Base-by-base conservation (phyloP, 2,888 invertebrate species). In the Ochropacha duplaris region DNA sequence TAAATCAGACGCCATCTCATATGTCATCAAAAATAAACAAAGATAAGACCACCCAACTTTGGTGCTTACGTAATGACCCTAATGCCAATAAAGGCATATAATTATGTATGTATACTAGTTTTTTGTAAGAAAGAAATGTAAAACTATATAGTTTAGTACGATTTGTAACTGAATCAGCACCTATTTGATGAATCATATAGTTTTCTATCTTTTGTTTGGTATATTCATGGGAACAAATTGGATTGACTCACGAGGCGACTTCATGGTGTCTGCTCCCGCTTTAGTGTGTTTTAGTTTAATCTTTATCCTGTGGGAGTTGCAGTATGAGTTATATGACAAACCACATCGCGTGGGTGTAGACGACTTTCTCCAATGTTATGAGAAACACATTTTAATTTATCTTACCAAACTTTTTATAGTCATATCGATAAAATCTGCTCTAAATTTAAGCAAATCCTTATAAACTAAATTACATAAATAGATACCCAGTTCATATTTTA, bases 281-380 rank as follows among this genome's bases (percentile, higher is more conserved):
- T 69, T 62, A 67, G 60, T 76, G 75, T 78, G 80, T 78, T 79
- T 78, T 69, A 74, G 78, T 79, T 79, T 74, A 75, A 78, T 79
- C 74, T 73, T 58, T 68, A 72, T 69, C 70, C 64, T 70, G 79
- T 80, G 78, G 79, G 79, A 71, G 79, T 76, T 72, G 61, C 68
- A 56, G 57, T 63, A 54, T 62, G 66, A 68, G 60, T 62, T 56
- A 59, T 61, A 62, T 65, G 65, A 59, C 63, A 69, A 68, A 69
- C 66, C 67, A 61, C 64, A 65, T 54, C 58, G 72, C 59, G 83
- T 84, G 74, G 83, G 83, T 64, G 78, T 71, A 66, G 75, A 79
- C 71, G 72, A 75, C 78, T 74, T 73, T 77, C 72, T 70, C 71
- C 36, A n/a, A 36, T 36, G n/a, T 4, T 36, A n/a, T 6, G n/a